Evolutionary conservation across 2,113 vertebrate species (phyloP).

Genomic region (Seriola aureovittata): DNA sequence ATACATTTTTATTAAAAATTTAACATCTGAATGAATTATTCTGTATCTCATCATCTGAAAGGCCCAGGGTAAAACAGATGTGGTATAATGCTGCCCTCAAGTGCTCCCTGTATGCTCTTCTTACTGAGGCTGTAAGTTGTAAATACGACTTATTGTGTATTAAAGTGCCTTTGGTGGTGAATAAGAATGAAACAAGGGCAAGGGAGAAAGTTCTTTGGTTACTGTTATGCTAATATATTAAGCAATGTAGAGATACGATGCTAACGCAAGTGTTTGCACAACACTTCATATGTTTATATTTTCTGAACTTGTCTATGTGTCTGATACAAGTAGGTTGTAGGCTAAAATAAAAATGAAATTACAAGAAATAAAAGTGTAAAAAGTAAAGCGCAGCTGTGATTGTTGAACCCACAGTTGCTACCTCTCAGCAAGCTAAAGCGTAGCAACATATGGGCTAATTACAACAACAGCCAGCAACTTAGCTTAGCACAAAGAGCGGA

Average conservation of each 20-base stretch:
- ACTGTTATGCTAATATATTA: neutral
- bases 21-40: constrained; percentile 61
- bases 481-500: neutral
- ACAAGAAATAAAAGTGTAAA: neutral
- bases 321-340: neutral
- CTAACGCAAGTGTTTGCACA: neutral
- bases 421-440: too few relatives aligned
- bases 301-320: neutral
- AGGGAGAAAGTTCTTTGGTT: neutral
- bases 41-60: constrained; percentile 40
- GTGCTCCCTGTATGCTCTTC: constrained; percentile 20
- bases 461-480: neutral
- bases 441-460: too few relatives aligned
- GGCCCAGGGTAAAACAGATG: constrained; percentile 37
- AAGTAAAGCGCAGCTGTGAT: neutral
- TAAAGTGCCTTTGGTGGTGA: constrained; percentile 10
- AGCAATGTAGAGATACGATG: neutral
- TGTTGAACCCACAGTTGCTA: too few relatives aligned
- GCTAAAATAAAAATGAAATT: neutral
- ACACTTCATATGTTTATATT: neutral
- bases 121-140: constrained; percentile 10
- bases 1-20: constrained; percentile 52
- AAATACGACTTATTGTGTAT: constrained; percentile 26
- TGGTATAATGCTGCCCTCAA: constrained; percentile 39
- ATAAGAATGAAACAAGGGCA: neutral